These are phyloP conservation scores for Actinia equina DNA, from an alignment of 64 coral and sea anemone genomes.

Conservation along the genomic window DNA sequence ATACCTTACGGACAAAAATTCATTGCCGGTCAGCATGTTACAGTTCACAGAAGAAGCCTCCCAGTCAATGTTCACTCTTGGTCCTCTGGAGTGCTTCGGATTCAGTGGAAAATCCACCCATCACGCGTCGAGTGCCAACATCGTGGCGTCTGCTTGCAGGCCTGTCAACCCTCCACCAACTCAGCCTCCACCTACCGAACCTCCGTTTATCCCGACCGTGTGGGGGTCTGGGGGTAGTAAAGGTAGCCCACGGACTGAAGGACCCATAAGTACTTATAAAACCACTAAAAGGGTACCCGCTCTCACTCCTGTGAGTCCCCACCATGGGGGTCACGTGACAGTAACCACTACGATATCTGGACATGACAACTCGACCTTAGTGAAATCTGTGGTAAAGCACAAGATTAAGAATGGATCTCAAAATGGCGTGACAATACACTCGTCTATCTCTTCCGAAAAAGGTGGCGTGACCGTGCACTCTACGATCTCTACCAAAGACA, in stretches of 20 bases:
- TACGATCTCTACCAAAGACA: conserved; percentile 58
- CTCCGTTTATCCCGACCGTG: conserved; percentile 10
- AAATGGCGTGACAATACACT: conserved; percentile 50
- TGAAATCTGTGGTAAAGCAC: conserved; percentile 86
- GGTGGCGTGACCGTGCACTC: conserved; percentile 69
- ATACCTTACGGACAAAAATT: conserved; percentile 62
- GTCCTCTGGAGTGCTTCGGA: conserved; percentile 80
- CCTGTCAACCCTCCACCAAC: conserved; percentile 74
- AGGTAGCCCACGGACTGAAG: conserved; percentile 3
- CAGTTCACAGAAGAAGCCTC: conserved; percentile 60
- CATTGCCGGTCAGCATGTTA: conserved; percentile 68
- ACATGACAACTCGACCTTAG: conserved; percentile 64
- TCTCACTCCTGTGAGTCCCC: neutral
- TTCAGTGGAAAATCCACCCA: neutral
- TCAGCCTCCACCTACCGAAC: conserved; percentile 32
- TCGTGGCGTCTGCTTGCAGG: conserved; percentile 67
- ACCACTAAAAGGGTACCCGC: conserved; percentile 5
- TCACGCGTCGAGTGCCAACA: conserved; percentile 31
- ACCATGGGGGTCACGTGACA: conserved; percentile 55
- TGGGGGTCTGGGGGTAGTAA: conserved; percentile 33
- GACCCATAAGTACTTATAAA: conserved; percentile 5
- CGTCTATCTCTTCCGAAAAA: conserved; percentile 46
- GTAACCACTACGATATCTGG: conserved; percentile 87
- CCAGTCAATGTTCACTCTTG: conserved; percentile 80
- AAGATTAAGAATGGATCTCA: conserved; percentile 44